These are phyloP conservation scores for Neoaliturus tenellus DNA, from an alignment of 2,888 invertebrate genomes.

Conservation along the genomic window DNA sequence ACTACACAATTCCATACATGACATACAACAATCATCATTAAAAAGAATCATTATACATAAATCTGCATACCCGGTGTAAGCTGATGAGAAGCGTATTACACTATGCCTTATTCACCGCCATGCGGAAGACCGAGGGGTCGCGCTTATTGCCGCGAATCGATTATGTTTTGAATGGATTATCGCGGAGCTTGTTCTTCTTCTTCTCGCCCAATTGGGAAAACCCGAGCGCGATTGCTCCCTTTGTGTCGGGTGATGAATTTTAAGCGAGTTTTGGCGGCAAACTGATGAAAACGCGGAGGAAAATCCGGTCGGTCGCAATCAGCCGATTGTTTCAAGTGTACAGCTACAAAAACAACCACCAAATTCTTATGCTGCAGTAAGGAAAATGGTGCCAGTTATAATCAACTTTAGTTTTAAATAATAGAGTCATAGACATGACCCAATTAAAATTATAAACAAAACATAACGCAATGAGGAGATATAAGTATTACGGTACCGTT, in stretches of 20 bases:
- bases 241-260: constrained; percentile 45
- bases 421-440: too few relatives aligned
- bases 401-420: too few relatives aligned
- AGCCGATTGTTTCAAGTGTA: constrained; percentile 17
- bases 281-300: constrained; percentile 34
- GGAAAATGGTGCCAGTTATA: too few relatives aligned
- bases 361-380: neutral
- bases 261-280: constrained; percentile 38
- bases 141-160: constrained; percentile 16
- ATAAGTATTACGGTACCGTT: too few relatives aligned
- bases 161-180: constrained; percentile 46
- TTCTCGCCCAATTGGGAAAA: neutral
- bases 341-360: too few relatives aligned
- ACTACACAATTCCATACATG: too few relatives aligned
- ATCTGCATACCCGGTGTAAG: neutral
- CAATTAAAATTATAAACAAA: too few relatives aligned
- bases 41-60: neutral
- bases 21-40: too few relatives aligned
- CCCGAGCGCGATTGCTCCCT: constrained; percentile 35
- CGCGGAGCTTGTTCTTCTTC: neutral
- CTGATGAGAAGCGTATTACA: neutral
- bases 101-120: neutral
- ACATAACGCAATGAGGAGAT: too few relatives aligned
- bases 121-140: neutral
- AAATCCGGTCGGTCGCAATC: constrained; percentile 15